Conservation (phyloP, 1,140 invertebrate genomes). For the Pseudobourletiella spinata region DNA sequence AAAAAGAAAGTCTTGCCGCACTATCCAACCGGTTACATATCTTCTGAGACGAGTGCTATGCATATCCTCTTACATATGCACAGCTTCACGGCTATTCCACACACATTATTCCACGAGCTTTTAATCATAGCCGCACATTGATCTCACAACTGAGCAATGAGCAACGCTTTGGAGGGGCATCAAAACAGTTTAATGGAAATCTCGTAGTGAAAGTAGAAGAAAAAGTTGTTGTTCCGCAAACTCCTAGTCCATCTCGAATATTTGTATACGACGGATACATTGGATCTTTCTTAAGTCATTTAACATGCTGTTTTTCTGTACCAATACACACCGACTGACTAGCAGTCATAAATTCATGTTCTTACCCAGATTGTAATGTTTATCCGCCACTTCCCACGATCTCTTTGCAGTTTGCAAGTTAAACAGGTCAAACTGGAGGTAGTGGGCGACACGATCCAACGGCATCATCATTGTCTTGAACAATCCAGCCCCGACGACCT, state of each 20-base stretch:
- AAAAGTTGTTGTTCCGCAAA: too few relatives aligned
- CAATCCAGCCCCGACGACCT: slow-evolving; percentile 7
- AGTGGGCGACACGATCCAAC: slow-evolving; percentile 16
- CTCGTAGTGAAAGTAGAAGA: background rate
- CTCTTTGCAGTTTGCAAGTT: slow-evolving; percentile 24
- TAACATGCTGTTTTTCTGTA: background rate
- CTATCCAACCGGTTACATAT: too few relatives aligned
- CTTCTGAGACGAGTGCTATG: too few relatives aligned
- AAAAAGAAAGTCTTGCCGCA: too few relatives aligned
- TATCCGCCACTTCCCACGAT: slow-evolving; percentile 22
- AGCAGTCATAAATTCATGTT: background rate
- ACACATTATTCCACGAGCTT: too few relatives aligned
- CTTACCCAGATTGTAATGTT: slow-evolving; percentile 29
- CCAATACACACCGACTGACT: background rate
- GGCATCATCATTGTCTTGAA: slow-evolving; percentile 3
- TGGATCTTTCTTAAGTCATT: too few relatives aligned
- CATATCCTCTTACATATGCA: too few relatives aligned
- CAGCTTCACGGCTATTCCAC: too few relatives aligned
- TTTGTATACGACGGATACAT: too few relatives aligned
- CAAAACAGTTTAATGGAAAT: background rate
- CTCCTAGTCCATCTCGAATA: background rate
- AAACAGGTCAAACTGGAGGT: slow-evolving; percentile 15
- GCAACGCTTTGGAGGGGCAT: background rate
- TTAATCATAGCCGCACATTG: too few relatives aligned
- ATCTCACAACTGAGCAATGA: too few relatives aligned